Evolutionary conservation across 2,888 invertebrate genomes (phyloP).

Genomic region (Trilocha varians): DNA sequence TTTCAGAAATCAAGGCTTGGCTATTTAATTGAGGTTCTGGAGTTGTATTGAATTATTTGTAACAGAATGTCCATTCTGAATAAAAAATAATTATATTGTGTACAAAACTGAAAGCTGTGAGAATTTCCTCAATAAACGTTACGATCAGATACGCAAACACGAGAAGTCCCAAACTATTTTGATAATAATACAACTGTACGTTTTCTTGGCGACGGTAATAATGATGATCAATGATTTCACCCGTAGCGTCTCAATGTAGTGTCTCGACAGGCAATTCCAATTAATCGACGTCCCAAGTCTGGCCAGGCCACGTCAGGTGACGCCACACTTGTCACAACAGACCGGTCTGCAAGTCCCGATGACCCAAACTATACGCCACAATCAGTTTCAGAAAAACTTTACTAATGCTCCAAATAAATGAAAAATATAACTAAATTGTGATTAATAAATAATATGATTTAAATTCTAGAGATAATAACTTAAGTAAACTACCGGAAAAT

Average conservation of each 20-base stretch:
- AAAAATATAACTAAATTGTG: too few relatives aligned
- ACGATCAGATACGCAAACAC: not conserved
- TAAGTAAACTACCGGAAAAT: too few relatives aligned
- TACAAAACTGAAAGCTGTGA: too few relatives aligned
- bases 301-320: conserved; percentile 27
- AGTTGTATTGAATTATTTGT: too few relatives aligned
- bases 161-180: not conserved
- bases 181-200: not conserved
- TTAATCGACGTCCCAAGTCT: conserved; percentile 34
- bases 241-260: conserved; percentile 23
- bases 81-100: too few relatives aligned
- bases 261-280: conserved; percentile 30
- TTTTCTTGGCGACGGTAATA: conserved; percentile 27
- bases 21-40: too few relatives aligned
- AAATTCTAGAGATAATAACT: too few relatives aligned
- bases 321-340: conserved; percentile 34
- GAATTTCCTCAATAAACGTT: too few relatives aligned
- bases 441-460: too few relatives aligned
- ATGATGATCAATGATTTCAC: conserved; percentile 37
- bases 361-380: not conserved
- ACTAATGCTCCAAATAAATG: conserved; percentile 1
- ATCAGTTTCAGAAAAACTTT: not conserved
- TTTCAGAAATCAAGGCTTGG: too few relatives aligned
- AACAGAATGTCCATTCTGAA: too few relatives aligned
- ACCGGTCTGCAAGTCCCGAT: conserved; percentile 1